A percentile compares a stretch with the other conserved stretches of the same genome.
These are phyloP conservation scores for Clunio marinus DNA, from an alignment of 2,888 invertebrate genomes.

Conservation along the genomic window DNA sequence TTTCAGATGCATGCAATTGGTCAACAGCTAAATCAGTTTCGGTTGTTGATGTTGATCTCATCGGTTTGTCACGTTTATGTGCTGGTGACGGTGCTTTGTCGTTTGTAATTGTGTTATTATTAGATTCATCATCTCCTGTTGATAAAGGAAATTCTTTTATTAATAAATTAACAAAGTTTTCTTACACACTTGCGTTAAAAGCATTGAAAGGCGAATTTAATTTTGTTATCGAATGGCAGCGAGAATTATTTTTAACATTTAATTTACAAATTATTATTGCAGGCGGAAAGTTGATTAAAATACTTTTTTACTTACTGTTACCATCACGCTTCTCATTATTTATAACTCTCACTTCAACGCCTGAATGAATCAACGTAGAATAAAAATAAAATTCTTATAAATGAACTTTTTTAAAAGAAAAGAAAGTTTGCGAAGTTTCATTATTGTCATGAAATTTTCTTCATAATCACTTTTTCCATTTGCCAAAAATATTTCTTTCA, in stretches of 20 bases:
- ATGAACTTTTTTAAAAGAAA: neutral
- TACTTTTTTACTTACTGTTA: conserved; percentile 33
- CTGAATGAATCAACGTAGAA: conserved; percentile 18
- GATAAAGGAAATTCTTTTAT: neutral
- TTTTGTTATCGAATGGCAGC: neutral
- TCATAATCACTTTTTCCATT: neutral
- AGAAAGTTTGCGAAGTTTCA: neutral
- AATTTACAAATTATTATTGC: conserved; percentile 10
- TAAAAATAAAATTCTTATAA: conserved; percentile 1
- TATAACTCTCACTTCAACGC: conserved; percentile 35
- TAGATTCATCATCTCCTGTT: conserved; percentile 57
- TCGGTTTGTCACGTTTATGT: conserved; percentile 45
- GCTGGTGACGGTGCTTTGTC: conserved; percentile 53
- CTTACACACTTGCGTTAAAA: conserved; percentile 38
- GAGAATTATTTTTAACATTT: neutral
- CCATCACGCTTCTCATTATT: conserved; percentile 32
- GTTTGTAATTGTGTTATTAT: conserved; percentile 54
- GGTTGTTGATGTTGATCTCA: conserved; percentile 63
- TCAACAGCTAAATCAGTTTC: conserved; percentile 97
- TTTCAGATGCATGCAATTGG: conserved; percentile 95
- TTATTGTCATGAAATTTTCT: neutral
- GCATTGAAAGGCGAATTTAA: conserved; percentile 21
- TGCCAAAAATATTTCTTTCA: no score
- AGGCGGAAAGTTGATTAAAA: neutral
- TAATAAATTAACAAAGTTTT: conserved; percentile 37